Percentiles rank a stretch among this genome's conserved stretches.
phyloP scores from a whole-genome alignment of 1,140 invertebrate species.

The Leptinotarsa undecemlineata region DNA sequence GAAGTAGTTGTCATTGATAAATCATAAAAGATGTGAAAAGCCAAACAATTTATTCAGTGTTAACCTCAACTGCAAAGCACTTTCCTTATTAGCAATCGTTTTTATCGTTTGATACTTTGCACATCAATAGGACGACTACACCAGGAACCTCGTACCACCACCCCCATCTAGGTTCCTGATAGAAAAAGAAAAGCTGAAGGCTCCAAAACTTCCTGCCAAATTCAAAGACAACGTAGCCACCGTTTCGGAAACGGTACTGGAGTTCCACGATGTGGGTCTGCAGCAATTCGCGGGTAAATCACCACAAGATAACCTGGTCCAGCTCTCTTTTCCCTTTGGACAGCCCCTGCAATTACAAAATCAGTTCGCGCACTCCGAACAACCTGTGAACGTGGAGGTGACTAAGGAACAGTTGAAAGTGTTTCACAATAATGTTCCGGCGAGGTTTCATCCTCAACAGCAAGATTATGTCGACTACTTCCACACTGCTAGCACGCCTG shows the following conservation, averaged over 20 bases:
- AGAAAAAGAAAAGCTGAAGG: constrained; percentile 37
- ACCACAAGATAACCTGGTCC: constrained; percentile 32
- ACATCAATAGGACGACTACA: constrained; percentile 47
- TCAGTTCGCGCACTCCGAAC: constrained; percentile 29
- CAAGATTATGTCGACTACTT: constrained; percentile 39
- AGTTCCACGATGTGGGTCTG: constrained; percentile 10
- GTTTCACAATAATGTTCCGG: constrained; percentile 43
- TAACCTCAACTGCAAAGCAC: too few relatives aligned
- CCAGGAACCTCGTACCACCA: constrained; percentile 47
- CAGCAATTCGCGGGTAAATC: not conserved
- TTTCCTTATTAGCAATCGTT: too few relatives aligned
- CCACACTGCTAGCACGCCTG: constrained; percentile 28
- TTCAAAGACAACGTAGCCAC: constrained; percentile 19
- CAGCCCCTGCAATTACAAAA: constrained; percentile 11
- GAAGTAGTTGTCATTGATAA: too few relatives aligned
- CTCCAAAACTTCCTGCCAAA: constrained; percentile 19
- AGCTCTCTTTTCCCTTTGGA: constrained; percentile 38
- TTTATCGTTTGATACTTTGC: not conserved
- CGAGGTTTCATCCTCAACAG: constrained; percentile 32
- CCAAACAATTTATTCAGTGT: too few relatives aligned
- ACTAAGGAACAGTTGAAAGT: constrained; percentile 53
- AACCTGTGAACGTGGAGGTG: constrained; percentile 46
- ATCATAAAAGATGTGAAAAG: too few relatives aligned
- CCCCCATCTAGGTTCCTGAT: constrained; percentile 32
- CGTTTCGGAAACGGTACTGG: constrained; percentile 11